Conservation (phyloP, 2,888 invertebrate genomes). For the Neria commutata region DNA sequence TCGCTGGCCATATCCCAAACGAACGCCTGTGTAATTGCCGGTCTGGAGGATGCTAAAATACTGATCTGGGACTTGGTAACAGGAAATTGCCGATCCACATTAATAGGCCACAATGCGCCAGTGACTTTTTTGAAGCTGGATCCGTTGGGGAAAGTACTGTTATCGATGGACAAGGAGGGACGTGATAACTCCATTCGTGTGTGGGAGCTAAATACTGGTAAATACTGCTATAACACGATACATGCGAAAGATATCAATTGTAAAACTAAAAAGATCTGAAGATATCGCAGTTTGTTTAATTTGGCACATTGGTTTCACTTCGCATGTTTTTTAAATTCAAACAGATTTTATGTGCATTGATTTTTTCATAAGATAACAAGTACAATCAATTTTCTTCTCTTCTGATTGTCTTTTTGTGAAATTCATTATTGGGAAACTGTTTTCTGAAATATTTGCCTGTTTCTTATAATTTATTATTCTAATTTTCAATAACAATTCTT, state of each 20-base stretch:
- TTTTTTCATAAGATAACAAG: too few relatives aligned
- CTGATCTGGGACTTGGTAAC: conserved; percentile 87
- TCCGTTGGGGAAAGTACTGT: conserved; percentile 72
- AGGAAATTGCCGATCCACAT: conserved; percentile 77
- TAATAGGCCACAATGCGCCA: conserved; percentile 80
- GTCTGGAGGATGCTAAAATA: conserved; percentile 80
- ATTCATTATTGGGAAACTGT: background rate
- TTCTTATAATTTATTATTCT: too few relatives aligned
- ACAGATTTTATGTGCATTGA: too few relatives aligned
- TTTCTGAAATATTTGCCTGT: background rate
- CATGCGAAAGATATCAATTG: background rate
- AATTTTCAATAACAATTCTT: background rate
- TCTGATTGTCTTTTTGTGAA: background rate
- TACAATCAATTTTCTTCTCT: background rate
- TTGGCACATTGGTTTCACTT: background rate
- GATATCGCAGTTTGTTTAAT: background rate
- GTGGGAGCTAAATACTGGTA: conserved; percentile 82
- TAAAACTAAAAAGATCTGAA: too few relatives aligned
- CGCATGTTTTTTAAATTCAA: background rate
- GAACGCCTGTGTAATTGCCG: conserved; percentile 83
- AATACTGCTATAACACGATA: too few relatives aligned
- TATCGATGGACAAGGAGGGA: conserved; percentile 76
- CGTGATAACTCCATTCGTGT: conserved; percentile 77
- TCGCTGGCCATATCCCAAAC: conserved; percentile 85
- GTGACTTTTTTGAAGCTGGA: conserved; percentile 77